phyloP scores from a whole-genome alignment of 1,140 invertebrate genomes.

The Araneus ventricosus region DNA sequence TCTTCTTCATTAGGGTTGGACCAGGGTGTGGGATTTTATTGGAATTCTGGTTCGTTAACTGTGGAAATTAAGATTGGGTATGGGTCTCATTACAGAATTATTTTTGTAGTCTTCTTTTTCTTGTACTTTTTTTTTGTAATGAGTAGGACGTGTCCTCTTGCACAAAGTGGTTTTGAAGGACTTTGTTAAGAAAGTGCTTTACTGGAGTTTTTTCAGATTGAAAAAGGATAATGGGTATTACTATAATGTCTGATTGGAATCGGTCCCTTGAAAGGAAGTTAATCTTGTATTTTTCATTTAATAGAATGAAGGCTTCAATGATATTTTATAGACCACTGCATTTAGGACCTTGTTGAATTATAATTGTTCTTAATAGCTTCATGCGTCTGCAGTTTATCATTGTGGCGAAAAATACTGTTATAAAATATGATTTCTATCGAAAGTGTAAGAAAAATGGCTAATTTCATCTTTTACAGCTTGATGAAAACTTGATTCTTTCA shows the following conservation, averaged over 20 bases:
- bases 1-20: conserved; percentile 67
- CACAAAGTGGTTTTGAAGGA: not conserved
- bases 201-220: not conserved
- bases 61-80: conserved; percentile 44
- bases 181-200: not conserved
- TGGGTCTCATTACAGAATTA: conserved; percentile 41
- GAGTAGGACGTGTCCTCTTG: not conserved
- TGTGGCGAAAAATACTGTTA: no score
- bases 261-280: no score
- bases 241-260: no score
- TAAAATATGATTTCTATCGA: no score
- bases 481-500: no score
- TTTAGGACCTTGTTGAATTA: no score
- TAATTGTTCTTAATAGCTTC: no score
- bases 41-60: conserved; percentile 73
- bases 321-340: not conserved
- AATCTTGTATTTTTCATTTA: no score
- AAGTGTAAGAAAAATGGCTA: no score
- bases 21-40: conserved; percentile 73
- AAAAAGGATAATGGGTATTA: no score
- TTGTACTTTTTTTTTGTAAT: not conserved
- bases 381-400: no score
- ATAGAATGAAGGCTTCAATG: not conserved
- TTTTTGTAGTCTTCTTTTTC: not conserved
- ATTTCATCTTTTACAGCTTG: no score